Evolutionary conservation across 2,888 invertebrate genomes (phyloP), one percentile per base, ranked within the genome.

Genomic region (Lithosia quadra): DNA sequence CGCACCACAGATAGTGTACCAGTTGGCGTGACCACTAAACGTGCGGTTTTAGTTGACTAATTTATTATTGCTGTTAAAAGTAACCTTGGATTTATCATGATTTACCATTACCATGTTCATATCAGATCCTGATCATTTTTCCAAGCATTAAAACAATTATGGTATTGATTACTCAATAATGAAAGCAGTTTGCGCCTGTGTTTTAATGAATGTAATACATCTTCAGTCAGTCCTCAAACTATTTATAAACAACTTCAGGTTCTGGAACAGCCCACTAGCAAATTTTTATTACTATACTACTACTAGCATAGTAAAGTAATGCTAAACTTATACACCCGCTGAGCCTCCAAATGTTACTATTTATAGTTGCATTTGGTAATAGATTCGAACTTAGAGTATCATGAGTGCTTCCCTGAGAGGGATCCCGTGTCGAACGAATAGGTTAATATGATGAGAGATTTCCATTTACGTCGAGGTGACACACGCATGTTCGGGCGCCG

Each of bases 391-490:
- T 5, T 9, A 43, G 43, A 43, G 43, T 18, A 18, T 13, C 43
- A 13, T 0, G 2, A 0, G 15, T 5, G 28, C 5, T 7, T 9
- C n/a, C 49, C 49, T 49, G 49, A 49, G n/a, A n/a, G 49, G 43
- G 7, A 18, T 28, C 2, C 43, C 18, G 28, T 24, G 13, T 56
- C 24, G 13, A 34, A 18, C 28, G 61, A 13, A 39, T 24, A 39
- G 22, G 22, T 15, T 61, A 2, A 24, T 22, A 39, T 28, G 33
- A 10, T 21, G 55, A 55, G 53, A 22, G 34, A 63, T 55, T 63
- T 34, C 28, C 63, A 63, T 63, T 34, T 63, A 55, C 5, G 22
- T 33, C 5, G 63, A 4, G 18, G 9, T 63, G 63, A 63, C 55
- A 36, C 55, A 36, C 22, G 10, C 28, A 13, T 49, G 28, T 49